Conservation (phyloP, 2,888 invertebrate species). For the Leistus spinibarbis region DNA sequence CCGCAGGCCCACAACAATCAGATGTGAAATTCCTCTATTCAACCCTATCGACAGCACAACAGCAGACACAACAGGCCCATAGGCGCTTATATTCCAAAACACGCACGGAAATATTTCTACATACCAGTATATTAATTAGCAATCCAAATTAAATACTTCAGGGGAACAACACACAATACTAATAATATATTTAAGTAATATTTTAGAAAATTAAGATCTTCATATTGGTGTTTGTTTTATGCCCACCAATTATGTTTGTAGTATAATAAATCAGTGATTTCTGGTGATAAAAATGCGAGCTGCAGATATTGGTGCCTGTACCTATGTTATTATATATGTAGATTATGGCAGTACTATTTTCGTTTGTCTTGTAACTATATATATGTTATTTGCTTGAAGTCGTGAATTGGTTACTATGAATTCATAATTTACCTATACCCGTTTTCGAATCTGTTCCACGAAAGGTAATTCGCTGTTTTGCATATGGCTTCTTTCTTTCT, state of each 20-base stretch:
- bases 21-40: constrained; percentile 6
- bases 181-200: background rate
- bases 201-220: too few species aligned
- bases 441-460: background rate
- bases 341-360: too few species aligned
- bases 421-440: background rate
- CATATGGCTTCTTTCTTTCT: background rate
- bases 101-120: background rate
- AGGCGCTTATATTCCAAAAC: background rate
- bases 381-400: background rate
- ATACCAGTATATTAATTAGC: too few species aligned
- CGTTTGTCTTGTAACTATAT: background rate
- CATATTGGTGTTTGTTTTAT: too few species aligned
- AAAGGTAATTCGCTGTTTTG: background rate
- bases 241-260: too few species aligned
- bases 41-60: constrained; percentile 3
- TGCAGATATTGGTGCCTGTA: too few species aligned
- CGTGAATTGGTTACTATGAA: background rate
- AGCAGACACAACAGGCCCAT: constrained; percentile 9
- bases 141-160: background rate
- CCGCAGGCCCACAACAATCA: constrained; percentile 9
- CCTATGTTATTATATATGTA: background rate
- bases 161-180: background rate
- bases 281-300: too few species aligned
- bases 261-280: too few species aligned